A percentile compares a stretch with the other conserved stretches of the same genome.
Conservation (phyloP, 2,797 vertebrate genomes). For the Hirundo rustica region DNA sequence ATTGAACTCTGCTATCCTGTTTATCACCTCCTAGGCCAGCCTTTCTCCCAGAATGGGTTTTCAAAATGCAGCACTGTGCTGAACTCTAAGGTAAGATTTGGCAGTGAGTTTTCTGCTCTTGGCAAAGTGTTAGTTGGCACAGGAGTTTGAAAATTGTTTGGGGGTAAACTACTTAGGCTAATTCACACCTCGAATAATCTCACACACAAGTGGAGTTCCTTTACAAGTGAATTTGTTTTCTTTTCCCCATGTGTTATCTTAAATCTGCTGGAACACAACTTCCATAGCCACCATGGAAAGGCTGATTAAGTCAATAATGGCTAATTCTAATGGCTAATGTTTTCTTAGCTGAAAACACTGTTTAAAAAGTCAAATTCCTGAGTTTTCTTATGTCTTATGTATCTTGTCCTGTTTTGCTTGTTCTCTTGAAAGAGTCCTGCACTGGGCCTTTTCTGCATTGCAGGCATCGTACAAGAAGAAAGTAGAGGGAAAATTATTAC, state of each 20-base stretch:
- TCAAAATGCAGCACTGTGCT: slow-evolving; percentile 18
- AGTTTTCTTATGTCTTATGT: neutral
- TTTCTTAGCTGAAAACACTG: neutral
- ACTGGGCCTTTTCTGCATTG: neutral
- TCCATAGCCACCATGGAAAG: neutral
- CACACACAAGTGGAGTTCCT: neutral
- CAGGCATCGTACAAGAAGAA: neutral
- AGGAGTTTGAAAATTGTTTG: neutral
- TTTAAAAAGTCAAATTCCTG: neutral
- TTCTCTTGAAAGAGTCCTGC: neutral
- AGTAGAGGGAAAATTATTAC: neutral
- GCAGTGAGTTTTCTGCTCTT: slow-evolving; percentile 4
- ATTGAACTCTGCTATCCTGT: slow-evolving; percentile 57
- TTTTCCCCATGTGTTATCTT: neutral
- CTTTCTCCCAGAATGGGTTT: slow-evolving; percentile 30
- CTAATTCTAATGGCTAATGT: neutral
- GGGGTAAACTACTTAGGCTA: neutral
- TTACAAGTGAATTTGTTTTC: neutral
- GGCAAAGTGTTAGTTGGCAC: neutral
- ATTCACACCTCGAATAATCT: slow-evolving; percentile 22
- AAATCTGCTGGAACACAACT: neutral
- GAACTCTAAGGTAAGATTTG: neutral
- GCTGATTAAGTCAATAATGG: neutral
- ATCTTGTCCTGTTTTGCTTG: neutral
- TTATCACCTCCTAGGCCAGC: slow-evolving; percentile 31